Evolutionary conservation across 2,113 vertebrate genomes (phyloP).

Genomic region (Clinocottus analis): DNA sequence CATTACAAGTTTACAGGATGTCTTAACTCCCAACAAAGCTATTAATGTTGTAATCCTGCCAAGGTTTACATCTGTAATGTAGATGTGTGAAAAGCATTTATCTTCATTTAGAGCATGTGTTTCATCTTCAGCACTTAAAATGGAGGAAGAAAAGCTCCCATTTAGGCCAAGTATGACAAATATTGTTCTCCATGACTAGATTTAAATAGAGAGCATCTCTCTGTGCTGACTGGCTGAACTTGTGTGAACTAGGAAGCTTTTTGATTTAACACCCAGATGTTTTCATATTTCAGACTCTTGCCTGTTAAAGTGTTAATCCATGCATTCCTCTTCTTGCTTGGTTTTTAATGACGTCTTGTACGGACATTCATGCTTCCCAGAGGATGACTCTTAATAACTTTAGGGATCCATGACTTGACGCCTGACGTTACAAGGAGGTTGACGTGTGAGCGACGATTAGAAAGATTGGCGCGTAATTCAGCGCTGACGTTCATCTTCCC

Average conservation of each 20-base stretch:
- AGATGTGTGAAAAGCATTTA: neutral
- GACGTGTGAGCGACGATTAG: neutral
- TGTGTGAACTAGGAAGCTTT: neutral
- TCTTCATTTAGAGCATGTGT: neutral
- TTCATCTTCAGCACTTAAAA: neutral
- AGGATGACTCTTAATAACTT: neutral
- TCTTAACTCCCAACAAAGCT: neutral
- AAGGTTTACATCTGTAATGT: neutral
- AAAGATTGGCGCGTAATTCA: neutral
- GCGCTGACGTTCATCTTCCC: neutral
- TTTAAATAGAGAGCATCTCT: neutral
- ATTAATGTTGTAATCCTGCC: neutral
- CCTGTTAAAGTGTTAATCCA: neutral
- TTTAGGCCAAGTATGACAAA: neutral
- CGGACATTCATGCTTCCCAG: neutral
- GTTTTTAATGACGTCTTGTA: neutral
- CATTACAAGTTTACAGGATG: conserved; percentile 10
- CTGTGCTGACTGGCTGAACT: neutral
- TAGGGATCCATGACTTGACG: neutral
- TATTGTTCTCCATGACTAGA: neutral
- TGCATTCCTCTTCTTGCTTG: neutral
- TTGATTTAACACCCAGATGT: neutral
- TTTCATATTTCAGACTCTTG: neutral
- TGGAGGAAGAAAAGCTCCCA: neutral
- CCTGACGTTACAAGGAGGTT: too few relatives aligned